Conservation (phyloP, 2,797 vertebrate genomes). For the Botia kubotai region DNA sequence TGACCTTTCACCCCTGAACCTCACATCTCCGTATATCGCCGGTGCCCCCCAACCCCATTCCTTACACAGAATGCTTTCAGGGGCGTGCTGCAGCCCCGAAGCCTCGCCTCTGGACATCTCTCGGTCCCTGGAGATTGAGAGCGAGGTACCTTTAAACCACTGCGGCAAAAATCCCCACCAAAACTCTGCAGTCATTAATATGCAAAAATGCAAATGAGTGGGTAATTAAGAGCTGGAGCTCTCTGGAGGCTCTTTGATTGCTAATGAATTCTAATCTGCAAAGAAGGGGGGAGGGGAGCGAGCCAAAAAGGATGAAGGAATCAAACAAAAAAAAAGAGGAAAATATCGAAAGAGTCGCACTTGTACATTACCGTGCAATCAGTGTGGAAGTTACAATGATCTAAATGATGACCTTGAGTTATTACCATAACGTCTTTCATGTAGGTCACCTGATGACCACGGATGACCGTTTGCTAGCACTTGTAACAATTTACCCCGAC, state of each 20-base stretch:
- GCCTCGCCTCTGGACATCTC: conserved; percentile 79
- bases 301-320: conserved; percentile 78
- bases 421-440: not conserved
- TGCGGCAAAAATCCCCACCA: conserved; percentile 81
- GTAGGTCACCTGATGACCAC: conserved; percentile 31
- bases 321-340: conserved; percentile 74
- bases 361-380: conserved; percentile 33
- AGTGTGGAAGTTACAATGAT: not conserved
- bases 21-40: conserved; percentile 59
- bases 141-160: conserved; percentile 86
- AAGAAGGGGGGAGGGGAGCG: conserved; percentile 80
- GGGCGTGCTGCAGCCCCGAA: conserved; percentile 71
- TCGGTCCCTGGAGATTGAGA: conserved; percentile 77
- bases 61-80: conserved; percentile 68
- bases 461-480: conserved; percentile 44
- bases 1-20: conserved; percentile 66
- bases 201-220: conserved; percentile 97
- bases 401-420: not conserved
- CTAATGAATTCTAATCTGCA: conserved; percentile 89
- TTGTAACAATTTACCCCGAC: conserved; percentile 12
- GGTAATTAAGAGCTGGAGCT: conserved; percentile 90
- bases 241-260: conserved; percentile 89
- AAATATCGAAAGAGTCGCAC: conserved; percentile 66
- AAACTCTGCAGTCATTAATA: conserved; percentile 93
- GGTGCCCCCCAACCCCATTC: conserved; percentile 59